Evolutionary conservation across 2,888 invertebrate species (phyloP), one percentile per base, ranked within the genome.

Genomic region (Campoletis raptor): DNA sequence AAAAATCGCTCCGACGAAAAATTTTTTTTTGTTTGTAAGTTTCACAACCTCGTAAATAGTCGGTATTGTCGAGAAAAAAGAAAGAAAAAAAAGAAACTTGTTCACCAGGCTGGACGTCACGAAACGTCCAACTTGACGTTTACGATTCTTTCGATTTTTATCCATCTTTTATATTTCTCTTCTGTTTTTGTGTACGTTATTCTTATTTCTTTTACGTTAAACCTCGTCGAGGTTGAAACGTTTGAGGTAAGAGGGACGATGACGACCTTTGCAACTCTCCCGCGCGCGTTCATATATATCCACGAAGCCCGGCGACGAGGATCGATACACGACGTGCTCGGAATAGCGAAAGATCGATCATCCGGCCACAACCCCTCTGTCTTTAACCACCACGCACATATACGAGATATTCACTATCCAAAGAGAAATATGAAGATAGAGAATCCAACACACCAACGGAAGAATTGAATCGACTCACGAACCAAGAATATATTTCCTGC

Each of bases 281-380:
- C 66, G 80, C 69, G 70, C 66, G 45, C 24, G 48, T 37, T 12
- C 40, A 70, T 70, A 30, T 48, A 77, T n/a, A 45, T n/a, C 15
- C 18, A 30, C 24, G 61, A 61, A 61, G 52, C 18, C 72, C 52
- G 12, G 52, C 78, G 67, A 24, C 15, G 8, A 42, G 66, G 81
- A 84, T 86, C 78, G 83, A 86, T 86, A 79, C 54, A 84, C 69
- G 69, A 86, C 88, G 89, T 87, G 88, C 88, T 70, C 74, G 81
- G 87, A 89, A 89, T 89, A 88, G 85, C 85, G 74, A 88, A 76
- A 88, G 85, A 89, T 89, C 89, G 85, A 89, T 89, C 81, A 85
- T 83, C 77, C 81, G 84, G 78, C 67, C 67, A 73, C 70, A 64
- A 36, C 85, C 80, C 81, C 45, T 37, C 30, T 30, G 12, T 36